Evolutionary conservation across 2,797 vertebrate species (phyloP).

Genomic region (Rhadinocentrus ornatus): DNA sequence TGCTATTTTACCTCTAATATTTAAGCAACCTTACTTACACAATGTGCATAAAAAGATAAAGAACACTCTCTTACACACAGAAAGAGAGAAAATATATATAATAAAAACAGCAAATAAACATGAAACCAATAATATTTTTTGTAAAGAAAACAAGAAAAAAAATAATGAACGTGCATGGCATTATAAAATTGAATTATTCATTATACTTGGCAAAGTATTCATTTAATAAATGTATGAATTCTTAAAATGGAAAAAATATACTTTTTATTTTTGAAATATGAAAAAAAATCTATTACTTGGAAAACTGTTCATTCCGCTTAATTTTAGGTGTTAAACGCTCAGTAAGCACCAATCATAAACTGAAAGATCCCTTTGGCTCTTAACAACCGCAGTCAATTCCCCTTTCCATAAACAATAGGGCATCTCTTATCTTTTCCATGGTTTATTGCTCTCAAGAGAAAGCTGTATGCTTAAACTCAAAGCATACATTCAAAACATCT

Average conservation of each 20-base stretch:
- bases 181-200: slow-evolving; percentile 1
- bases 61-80: background rate
- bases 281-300: background rate
- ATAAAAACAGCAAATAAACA: background rate
- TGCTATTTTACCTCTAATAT: background rate
- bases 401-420: slow-evolving; percentile 71
- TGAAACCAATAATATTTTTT: background rate
- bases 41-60: background rate
- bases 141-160: background rate
- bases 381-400: slow-evolving; percentile 66
- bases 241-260: background rate
- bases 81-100: fast-evolving
- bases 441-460: slow-evolving; percentile 59
- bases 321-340: slow-evolving; percentile 35
- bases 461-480: slow-evolving; percentile 13
- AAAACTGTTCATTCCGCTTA: background rate
- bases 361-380: slow-evolving; percentile 59
- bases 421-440: slow-evolving; percentile 45
- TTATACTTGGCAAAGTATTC: background rate
- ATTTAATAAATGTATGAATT: background rate
- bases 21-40: background rate
- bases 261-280: background rate
- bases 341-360: slow-evolving; percentile 49
- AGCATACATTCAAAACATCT: background rate
- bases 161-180: slow-evolving; percentile 6